A percentile compares a stretch with the other conserved stretches of the same genome.
Evolutionary conservation across 2,113 vertebrate genomes (phyloP).

Genomic region (Coptodon bakossiorum): DNA sequence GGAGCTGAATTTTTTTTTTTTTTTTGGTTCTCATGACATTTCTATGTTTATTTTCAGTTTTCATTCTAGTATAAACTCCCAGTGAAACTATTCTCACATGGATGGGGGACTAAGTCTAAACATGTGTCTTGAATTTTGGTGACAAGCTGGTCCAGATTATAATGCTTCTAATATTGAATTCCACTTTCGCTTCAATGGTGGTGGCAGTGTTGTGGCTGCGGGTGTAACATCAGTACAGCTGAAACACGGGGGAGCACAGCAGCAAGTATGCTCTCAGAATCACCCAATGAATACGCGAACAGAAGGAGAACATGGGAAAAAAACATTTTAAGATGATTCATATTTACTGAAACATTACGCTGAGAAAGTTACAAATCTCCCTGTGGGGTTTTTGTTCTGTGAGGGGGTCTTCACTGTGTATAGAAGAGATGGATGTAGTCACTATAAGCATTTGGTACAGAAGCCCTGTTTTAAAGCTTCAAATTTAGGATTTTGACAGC

Average conservation of each 20-base stretch:
- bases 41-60: not conserved
- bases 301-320: not conserved
- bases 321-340: not conserved
- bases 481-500: not conserved
- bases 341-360: not conserved
- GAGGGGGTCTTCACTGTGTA: not conserved
- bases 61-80: not conserved
- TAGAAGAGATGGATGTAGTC: rapidly evolving
- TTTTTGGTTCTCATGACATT: not conserved
- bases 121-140: slow-evolving; percentile 3
- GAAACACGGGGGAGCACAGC: not conserved
- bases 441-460: not conserved
- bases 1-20: too few species aligned
- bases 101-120: not conserved
- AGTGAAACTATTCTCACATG: not conserved
- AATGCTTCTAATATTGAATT: slow-evolving; percentile 17
- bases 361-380: not conserved
- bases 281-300: not conserved
- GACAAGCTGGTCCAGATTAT: slow-evolving; percentile 1
- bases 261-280: not conserved
- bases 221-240: not conserved
- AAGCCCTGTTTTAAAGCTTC: not conserved
- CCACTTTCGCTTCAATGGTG: not conserved
- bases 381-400: not conserved
- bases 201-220: slow-evolving; percentile 6